These are phyloP conservation scores for Diplazon laetatorius DNA, from an alignment of 2,888 invertebrate species.

Conservation along the genomic window DNA sequence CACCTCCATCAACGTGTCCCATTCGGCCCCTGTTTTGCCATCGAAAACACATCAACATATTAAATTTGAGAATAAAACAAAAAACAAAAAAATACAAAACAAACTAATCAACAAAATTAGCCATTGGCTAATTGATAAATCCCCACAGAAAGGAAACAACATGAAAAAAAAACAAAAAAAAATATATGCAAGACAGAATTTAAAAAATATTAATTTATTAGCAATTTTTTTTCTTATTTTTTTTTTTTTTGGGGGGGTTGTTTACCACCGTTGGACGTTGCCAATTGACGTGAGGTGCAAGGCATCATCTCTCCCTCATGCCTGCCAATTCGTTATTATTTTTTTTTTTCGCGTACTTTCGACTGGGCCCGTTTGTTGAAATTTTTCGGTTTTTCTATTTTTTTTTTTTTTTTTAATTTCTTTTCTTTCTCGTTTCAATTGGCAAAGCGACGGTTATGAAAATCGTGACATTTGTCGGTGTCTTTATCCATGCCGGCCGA, in stretches of 20 bases:
- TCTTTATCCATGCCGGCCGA: constrained; percentile 77
- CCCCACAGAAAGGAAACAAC: too few relatives aligned
- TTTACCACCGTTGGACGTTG: constrained; percentile 79
- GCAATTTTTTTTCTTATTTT: constrained; percentile 37
- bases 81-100: constrained; percentile 14
- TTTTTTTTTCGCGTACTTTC: constrained; percentile 34
- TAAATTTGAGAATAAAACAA: background rate
- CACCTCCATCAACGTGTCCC: constrained; percentile 82
- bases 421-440: too few relatives aligned
- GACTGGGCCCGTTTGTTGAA: constrained; percentile 51
- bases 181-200: background rate
- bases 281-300: constrained; percentile 77
- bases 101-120: constrained; percentile 24
- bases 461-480: constrained; percentile 77
- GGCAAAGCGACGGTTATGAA: constrained; percentile 72
- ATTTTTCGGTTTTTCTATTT: too few relatives aligned
- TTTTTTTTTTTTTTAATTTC: too few relatives aligned
- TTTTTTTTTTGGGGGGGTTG: constrained; percentile 12
- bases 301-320: constrained; percentile 80
- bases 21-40: constrained; percentile 75
- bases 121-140: too few relatives aligned
- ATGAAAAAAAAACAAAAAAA: too few relatives aligned
- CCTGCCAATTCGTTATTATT: constrained; percentile 67
- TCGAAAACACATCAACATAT: background rate
- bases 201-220: constrained; percentile 48